Evolutionary conservation across 2,888 invertebrate species (phyloP).

Genomic region (Agrypnus murinus): DNA sequence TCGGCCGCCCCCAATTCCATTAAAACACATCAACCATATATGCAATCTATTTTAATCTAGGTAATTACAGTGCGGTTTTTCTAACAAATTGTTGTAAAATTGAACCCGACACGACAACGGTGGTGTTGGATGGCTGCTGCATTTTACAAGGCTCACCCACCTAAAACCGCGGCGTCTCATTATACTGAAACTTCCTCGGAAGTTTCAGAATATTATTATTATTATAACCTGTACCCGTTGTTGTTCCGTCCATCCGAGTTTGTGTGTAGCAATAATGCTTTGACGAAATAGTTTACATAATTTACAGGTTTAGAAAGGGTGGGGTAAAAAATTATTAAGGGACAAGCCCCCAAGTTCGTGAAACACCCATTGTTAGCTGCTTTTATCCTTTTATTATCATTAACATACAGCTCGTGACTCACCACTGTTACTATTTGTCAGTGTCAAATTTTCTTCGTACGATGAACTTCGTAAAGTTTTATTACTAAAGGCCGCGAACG

Average conservation of each 20-base stretch:
- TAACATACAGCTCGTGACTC: slow-evolving; percentile 26
- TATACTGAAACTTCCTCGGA: slow-evolving; percentile 17
- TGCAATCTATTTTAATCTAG: slow-evolving; percentile 20
- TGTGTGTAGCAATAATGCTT: no score
- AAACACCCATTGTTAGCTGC: slow-evolving; percentile 13
- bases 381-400: no score
- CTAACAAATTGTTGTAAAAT: slow-evolving; percentile 25
- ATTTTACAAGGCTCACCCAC: neutral
- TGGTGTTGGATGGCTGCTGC: no score
- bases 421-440: slow-evolving; percentile 32
- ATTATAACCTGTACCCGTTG: neutral
- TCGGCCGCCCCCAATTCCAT: slow-evolving; percentile 25
- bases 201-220: slow-evolving; percentile 22
- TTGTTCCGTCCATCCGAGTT: neutral
- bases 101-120: slow-evolving; percentile 5
- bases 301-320: no score
- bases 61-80: slow-evolving; percentile 24
- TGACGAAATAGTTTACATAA: no score
- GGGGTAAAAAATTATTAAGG: no score
- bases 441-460: slow-evolving; percentile 44
- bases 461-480: slow-evolving; percentile 32
- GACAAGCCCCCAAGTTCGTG: neutral
- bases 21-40: slow-evolving; percentile 17
- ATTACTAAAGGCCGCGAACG: slow-evolving; percentile 41
- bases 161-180: slow-evolving; percentile 9